Conservation (phyloP, 2,113 vertebrate genomes). For the Bubalus kerabau region DNA sequence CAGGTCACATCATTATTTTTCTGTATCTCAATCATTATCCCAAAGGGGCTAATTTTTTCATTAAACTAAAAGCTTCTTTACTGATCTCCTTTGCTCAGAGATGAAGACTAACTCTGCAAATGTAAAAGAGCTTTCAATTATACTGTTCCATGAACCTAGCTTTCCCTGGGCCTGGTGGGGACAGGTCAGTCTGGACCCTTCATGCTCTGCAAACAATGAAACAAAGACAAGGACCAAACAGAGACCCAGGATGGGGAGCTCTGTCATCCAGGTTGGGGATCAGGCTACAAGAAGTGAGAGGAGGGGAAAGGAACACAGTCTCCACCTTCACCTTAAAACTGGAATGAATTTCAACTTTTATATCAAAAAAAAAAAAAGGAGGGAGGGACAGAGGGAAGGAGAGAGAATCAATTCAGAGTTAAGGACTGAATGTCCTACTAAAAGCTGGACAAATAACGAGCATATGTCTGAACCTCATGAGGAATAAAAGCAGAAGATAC, state of each 20-base stretch:
- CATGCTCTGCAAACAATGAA: not conserved
- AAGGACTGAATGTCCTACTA: constrained; percentile 59
- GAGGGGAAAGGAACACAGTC: not conserved
- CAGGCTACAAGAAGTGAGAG: not conserved
- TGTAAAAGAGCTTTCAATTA: not conserved
- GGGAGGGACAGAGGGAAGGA: fast-evolving
- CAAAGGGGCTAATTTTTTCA: not conserved
- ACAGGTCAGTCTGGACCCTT: not conserved
- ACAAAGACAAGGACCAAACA: not conserved
- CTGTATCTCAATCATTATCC: not conserved
- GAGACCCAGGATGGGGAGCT: not conserved
- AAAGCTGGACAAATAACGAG: constrained; percentile 54
- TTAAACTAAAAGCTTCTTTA: not conserved
- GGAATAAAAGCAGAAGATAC: constrained; percentile 35
- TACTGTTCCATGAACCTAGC: not conserved
- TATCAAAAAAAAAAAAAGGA: not conserved
- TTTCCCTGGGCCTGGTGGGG: not conserved
- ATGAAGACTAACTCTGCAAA: not conserved
- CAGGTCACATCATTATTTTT: constrained; percentile 9
- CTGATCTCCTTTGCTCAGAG: not conserved
- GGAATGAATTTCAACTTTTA: not conserved
- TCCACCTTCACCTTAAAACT: not conserved
- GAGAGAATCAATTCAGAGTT: constrained; percentile 5
- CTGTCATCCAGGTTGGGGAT: not conserved
- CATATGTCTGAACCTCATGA: constrained; percentile 31